These are phyloP conservation scores for Eupithecia subumbrata DNA, from an alignment of 2,888 invertebrate genomes.

Conservation along the genomic window DNA sequence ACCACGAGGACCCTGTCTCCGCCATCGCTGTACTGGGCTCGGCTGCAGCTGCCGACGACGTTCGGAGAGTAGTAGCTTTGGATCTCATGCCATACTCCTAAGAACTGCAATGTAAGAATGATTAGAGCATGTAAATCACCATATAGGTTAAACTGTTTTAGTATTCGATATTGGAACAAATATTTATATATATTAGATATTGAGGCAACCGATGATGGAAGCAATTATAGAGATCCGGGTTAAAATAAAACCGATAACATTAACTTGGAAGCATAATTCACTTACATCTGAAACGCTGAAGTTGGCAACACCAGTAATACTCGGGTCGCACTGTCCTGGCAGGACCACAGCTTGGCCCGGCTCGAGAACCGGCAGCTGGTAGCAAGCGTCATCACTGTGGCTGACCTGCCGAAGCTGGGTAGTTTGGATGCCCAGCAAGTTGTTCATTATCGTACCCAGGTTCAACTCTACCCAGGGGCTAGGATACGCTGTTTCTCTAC, in stretches of 20 bases:
- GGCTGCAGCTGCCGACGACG: constrained; percentile 58
- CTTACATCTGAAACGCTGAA: constrained; percentile 62
- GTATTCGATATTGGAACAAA: neutral
- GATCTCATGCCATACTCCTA: constrained; percentile 70
- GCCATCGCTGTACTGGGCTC: constrained; percentile 59
- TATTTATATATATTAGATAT: neutral
- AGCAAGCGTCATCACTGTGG: constrained; percentile 61
- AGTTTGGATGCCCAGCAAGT: constrained; percentile 49
- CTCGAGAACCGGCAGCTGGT: constrained; percentile 58
- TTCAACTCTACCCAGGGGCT: constrained; percentile 47
- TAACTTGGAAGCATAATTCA: neutral
- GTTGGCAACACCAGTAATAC: constrained; percentile 56
- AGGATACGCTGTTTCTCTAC: constrained; percentile 44
- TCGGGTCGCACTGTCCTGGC: constrained; percentile 64
- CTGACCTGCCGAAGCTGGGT: constrained; percentile 49
- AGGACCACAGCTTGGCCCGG: constrained; percentile 62
- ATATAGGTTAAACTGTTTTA: neutral
- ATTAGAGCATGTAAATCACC: too few species aligned
- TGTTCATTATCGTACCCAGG: constrained; percentile 51
- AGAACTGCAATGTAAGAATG: constrained; percentile 55
- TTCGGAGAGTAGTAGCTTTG: constrained; percentile 64
- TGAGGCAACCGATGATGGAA: neutral
- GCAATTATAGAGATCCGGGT: neutral
- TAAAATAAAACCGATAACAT: neutral
- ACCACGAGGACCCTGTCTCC: constrained; percentile 54